A percentile compares a stretch with the other conserved stretches of the same genome.
These are phyloP conservation scores for Mormyrops attenuatus DNA, from an alignment of 2,797 vertebrate genomes.

Conservation along the genomic window DNA sequence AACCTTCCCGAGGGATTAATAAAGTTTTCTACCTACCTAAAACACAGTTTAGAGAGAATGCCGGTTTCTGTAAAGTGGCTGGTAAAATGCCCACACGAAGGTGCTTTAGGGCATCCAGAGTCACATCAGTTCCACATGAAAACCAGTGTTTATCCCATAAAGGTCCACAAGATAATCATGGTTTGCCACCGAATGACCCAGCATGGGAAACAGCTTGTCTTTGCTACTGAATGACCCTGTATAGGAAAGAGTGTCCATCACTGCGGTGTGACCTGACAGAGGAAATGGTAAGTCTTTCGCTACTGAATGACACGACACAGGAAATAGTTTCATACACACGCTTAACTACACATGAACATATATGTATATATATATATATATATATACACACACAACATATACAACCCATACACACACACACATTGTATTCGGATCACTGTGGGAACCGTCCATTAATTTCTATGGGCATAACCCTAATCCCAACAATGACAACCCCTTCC, in stretches of 20 bases:
- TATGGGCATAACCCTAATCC: neutral
- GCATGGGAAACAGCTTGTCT: neutral
- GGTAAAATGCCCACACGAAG: neutral
- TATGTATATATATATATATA: neutral
- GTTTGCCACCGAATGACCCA: neutral
- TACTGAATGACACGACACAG: constrained; percentile 1
- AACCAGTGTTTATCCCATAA: neutral
- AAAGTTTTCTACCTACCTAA: neutral
- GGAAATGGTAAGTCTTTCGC: neutral
- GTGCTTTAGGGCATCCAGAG: neutral
- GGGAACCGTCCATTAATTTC: neutral
- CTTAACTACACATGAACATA: neutral
- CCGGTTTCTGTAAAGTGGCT: neutral
- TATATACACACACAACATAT: no score
- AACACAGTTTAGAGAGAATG: neutral
- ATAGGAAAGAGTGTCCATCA: neutral
- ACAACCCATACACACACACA: no score
- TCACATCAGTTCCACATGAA: neutral
- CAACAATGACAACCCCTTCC: neutral
- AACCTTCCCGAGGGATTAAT: no score
- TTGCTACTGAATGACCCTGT: neutral
- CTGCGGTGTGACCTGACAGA: neutral
- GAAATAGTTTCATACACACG: neutral
- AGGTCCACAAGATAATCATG: neutral
- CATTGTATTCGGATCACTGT: no score